phyloP scores from a whole-genome alignment of 2,888 invertebrate species.

The Neocrepidodera transversa region DNA sequence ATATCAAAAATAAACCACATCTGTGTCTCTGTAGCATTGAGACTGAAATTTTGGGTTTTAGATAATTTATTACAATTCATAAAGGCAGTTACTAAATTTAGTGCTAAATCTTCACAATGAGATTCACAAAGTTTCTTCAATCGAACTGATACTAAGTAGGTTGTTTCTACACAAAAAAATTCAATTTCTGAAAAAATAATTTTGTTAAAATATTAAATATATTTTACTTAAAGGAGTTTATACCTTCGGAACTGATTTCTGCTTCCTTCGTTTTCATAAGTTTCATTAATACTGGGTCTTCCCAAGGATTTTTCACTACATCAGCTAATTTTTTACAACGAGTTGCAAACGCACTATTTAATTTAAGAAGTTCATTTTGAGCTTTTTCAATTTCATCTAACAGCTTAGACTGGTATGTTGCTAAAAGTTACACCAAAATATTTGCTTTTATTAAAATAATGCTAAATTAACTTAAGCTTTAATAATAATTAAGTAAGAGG shows the following conservation, averaged over 20 bases:
- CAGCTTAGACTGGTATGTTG: conserved; percentile 37
- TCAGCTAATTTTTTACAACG: conserved; percentile 56
- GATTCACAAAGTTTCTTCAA: conserved; percentile 68
- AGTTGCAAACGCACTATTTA: conserved; percentile 53
- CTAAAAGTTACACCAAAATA: conserved; percentile 19
- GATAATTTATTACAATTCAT: conserved; percentile 56
- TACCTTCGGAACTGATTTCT: conserved; percentile 55
- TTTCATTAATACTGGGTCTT: conserved; percentile 52
- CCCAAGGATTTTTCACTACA: conserved; percentile 58
- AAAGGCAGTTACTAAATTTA: conserved; percentile 65
- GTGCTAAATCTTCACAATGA: conserved; percentile 68
- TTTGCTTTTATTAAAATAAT: too few relatives aligned
- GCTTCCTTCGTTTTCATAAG: conserved; percentile 53
- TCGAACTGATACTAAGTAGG: conserved; percentile 66
- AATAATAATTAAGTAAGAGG: too few relatives aligned
- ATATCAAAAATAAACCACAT: conserved; percentile 68
- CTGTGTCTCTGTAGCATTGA: conserved; percentile 61
- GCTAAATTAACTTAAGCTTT: too few relatives aligned
- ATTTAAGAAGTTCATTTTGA: conserved; percentile 50
- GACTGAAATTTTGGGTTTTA: conserved; percentile 51
- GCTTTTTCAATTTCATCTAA: conserved; percentile 53
- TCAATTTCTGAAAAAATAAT: conserved; percentile 59
- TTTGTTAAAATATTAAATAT: neutral
- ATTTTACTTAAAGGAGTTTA: conserved; percentile 6
- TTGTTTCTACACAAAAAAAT: conserved; percentile 66